These are phyloP conservation scores for Metridium senile DNA, from an alignment of 92 coral and sea anemone genomes.

Conservation along the genomic window DNA sequence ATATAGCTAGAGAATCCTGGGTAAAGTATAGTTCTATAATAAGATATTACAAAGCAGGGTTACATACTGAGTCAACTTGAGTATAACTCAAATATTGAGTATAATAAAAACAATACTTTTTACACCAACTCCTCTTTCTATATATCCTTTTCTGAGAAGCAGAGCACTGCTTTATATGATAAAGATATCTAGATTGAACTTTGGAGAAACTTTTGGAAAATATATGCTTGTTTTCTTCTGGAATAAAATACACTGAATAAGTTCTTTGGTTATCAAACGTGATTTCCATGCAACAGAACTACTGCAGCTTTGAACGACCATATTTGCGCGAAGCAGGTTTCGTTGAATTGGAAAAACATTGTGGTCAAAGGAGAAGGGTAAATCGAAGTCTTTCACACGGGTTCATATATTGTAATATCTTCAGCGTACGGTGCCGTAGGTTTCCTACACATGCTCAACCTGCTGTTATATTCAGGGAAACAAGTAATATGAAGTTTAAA, in stretches of 20 bases:
- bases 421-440: too few species aligned
- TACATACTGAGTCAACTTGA: not conserved
- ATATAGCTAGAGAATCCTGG: too few species aligned
- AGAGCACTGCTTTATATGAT: not conserved
- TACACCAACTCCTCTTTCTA: not conserved
- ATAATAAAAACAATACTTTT: not conserved
- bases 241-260: constrained; percentile 89
- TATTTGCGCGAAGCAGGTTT: not conserved
- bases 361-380: too few species aligned
- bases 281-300: constrained; percentile 13
- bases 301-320: not conserved
- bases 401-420: too few species aligned
- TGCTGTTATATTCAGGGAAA: too few species aligned
- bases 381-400: too few species aligned
- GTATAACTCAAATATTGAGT: constrained; percentile 7
- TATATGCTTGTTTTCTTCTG: constrained; percentile 76
- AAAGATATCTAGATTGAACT: constrained; percentile 24
- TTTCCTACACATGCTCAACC: too few species aligned
- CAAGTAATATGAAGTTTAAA: too few species aligned
- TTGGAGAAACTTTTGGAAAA: constrained; percentile 83
- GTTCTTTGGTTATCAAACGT: constrained; percentile 49
- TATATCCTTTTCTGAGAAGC: not conserved
- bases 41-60: not conserved
- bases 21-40: not conserved
- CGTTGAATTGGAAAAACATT: not conserved